These are phyloP conservation scores for Gambusia holbrooki DNA, from an alignment of 2,113 vertebrate genomes.

Conservation along the genomic window DNA sequence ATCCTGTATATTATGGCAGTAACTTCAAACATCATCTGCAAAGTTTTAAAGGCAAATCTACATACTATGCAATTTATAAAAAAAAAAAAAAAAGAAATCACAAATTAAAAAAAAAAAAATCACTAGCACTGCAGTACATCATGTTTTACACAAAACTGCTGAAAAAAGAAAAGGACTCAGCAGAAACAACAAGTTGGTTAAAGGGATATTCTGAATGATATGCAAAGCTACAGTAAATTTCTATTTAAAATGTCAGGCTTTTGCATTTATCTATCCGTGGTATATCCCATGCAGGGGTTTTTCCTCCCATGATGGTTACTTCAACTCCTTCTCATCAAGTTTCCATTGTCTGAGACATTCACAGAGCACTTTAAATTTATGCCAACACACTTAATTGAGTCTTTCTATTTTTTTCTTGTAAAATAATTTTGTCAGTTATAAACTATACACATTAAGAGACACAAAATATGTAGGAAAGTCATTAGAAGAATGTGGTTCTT, in stretches of 20 bases:
- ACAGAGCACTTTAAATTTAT: too few species aligned
- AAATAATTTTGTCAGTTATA: too few species aligned
- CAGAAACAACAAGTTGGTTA: background rate
- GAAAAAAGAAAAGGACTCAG: background rate
- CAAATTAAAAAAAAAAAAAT: too few species aligned
- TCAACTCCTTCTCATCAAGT: too few species aligned
- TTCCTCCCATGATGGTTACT: too few species aligned
- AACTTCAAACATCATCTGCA: background rate
- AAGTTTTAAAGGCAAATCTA: background rate
- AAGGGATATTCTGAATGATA: background rate
- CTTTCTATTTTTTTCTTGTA: too few species aligned
- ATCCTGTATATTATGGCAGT: constrained; percentile 7
- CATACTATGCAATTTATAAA: background rate
- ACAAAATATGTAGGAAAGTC: background rate
- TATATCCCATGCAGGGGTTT: too few species aligned
- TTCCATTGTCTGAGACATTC: too few species aligned
- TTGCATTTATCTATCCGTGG: too few species aligned
- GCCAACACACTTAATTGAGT: too few species aligned
- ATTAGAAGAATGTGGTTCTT: background rate
- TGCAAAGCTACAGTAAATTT: background rate
- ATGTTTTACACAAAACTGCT: background rate
- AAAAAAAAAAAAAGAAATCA: background rate
- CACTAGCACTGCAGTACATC: too few species aligned
- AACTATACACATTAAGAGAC: too few species aligned
- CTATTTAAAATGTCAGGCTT: background rate